A percentile compares a stretch with the other conserved stretches of the same genome.
Evolutionary conservation across 2,797 vertebrate species (phyloP).

Genomic region (Florisuga fusca): DNA sequence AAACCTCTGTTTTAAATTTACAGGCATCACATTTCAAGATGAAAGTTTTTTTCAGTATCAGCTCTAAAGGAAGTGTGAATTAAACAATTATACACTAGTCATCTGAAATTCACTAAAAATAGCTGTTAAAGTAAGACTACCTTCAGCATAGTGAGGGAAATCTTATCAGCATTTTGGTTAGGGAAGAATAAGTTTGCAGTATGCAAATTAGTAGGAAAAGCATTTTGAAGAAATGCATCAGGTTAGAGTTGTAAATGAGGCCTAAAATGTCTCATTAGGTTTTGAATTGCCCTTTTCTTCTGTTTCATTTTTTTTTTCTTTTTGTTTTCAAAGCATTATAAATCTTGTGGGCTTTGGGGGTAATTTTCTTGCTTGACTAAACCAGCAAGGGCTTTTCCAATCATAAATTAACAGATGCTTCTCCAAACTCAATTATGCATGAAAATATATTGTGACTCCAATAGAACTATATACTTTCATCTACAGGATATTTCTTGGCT

Average conservation of each 20-base stretch:
- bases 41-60: not conserved
- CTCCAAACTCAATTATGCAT: conserved; percentile 67
- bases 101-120: conserved; percentile 50
- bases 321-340: conserved; percentile 78
- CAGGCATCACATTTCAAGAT: not conserved
- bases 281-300: conserved; percentile 79
- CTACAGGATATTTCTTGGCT: conserved; percentile 33
- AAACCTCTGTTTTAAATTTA: conserved; percentile 1
- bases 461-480: conserved; percentile 23
- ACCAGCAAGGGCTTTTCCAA: conserved; percentile 73
- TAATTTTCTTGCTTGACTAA: conserved; percentile 83
- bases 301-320: conserved; percentile 55
- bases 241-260: conserved; percentile 83
- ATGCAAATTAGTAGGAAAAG: conserved; percentile 81
- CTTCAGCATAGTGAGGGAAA: conserved; percentile 69
- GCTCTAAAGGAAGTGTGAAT: conserved; percentile 48
- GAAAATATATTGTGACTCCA: conserved; percentile 57
- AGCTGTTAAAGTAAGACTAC: conserved; percentile 70
- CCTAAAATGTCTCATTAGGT: conserved; percentile 85
- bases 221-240: conserved; percentile 80
- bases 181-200: conserved; percentile 81
- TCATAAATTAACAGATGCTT: conserved; percentile 77
- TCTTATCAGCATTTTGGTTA: conserved; percentile 78
- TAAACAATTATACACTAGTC: conserved; percentile 47
- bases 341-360: conserved; percentile 80